Base-by-base conservation (phyloP, 2,113 vertebrate genomes). In the Ptychochromis oligacanthus region DNA sequence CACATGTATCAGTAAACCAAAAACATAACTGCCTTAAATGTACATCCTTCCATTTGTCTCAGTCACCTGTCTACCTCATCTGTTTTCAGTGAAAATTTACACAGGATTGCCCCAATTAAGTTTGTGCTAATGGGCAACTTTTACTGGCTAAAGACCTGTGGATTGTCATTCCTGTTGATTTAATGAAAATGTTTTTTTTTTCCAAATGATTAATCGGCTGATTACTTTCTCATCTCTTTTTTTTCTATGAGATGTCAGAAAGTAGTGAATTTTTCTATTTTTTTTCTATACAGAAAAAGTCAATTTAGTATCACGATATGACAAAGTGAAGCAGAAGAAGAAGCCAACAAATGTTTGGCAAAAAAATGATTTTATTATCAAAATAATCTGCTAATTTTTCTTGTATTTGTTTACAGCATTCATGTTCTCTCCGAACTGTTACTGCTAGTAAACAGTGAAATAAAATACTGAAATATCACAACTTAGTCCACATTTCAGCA, bases 1-100 rank as follows among this genome's bases (percentile, higher is more conserved):
- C 64, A 74, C 62, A 52, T 81, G 6, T 67, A 87, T 89, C 31
- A 74, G 12, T 87, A 8, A 81, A 78, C 80, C 81, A 78, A 80
- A 61, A 88, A 43, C 79, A 64, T 58, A 75, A 20, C 79, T 58
- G 65, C 31, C 28, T 18, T 43, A 20, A 80, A 61, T 52, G 22
- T 81, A 3, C 80, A 84, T 80, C 79, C 70, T 76, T 61, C 89
- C 89, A 91, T 93, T 74, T 85, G 89, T 91, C 49, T 82, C 17
- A 36, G 31, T 85, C n/a, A 49, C 59, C 22, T 72, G 34, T 80
- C 72, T 58, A 14, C n/a, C 80, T 59, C 80, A 20, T 89, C 40
- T 77, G 24, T 75, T 84, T 52, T 61, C 61, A 85, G 49, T 80
- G 34, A 72, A 31, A 34, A 7, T 7, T 74, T 64, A 36, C 62